Evolutionary conservation across 2,888 invertebrate genomes (phyloP).

Genomic region (Napeogenes inachia): DNA sequence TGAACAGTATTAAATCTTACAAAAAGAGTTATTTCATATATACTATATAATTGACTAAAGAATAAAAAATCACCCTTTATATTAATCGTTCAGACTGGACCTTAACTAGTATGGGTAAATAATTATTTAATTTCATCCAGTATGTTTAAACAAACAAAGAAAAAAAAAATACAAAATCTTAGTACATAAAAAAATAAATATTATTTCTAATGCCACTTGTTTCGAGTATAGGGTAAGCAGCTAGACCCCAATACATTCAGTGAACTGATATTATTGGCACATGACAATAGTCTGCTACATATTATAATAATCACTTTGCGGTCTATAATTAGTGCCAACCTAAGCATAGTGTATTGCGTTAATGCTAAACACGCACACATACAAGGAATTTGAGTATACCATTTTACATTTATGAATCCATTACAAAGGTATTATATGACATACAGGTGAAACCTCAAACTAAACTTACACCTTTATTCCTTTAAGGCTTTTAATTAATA

Average conservation of each 20-base stretch:
- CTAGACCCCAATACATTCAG: background rate
- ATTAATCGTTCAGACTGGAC: slow-evolving; percentile 12
- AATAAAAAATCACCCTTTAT: slow-evolving; percentile 26
- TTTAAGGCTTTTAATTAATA: too few species aligned
- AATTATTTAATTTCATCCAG: slow-evolving; percentile 1
- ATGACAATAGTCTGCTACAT: background rate
- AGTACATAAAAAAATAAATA: slow-evolving; percentile 48
- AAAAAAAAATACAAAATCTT: slow-evolving; percentile 38
- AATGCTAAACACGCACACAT: background rate
- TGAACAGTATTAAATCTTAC: slow-evolving; percentile 16
- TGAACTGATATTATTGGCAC: background rate
- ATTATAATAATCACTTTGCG: background rate
- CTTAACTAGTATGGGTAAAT: too few species aligned
- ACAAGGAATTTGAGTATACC: slow-evolving; percentile 4
- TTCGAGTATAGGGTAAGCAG: background rate
- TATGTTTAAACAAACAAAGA: background rate
- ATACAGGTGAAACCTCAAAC: too few species aligned
- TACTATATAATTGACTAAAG: slow-evolving; percentile 27
- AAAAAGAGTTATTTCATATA: slow-evolving; percentile 16
- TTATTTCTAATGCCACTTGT: slow-evolving; percentile 27
- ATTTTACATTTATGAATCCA: too few species aligned
- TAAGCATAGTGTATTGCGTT: background rate
- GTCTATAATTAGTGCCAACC: background rate
- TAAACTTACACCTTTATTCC: too few species aligned
- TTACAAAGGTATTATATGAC: too few species aligned